phyloP scores from a whole-genome alignment of 2,113 vertebrate species.

The Alces alces region DNA sequence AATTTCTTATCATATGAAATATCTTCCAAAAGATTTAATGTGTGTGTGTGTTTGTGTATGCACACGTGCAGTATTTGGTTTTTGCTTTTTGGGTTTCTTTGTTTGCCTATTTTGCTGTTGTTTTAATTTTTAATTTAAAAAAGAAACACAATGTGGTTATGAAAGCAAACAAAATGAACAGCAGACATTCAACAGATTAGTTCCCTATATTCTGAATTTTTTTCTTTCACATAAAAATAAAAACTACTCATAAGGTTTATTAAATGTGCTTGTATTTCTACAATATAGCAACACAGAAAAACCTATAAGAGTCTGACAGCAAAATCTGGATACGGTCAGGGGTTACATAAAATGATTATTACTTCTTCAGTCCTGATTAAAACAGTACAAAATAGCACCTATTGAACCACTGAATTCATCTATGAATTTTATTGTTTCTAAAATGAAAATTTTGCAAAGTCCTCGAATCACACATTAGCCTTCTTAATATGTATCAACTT shows the following conservation, averaged over 20 bases:
- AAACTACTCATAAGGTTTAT: conserved; percentile 13
- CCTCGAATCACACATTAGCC: background rate
- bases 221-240: conserved; percentile 6
- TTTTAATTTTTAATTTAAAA: background rate
- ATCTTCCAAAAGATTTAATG: background rate
- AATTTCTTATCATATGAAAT: background rate
- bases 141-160: background rate
- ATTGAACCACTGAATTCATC: background rate
- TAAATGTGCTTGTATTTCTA: background rate
- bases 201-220: background rate
- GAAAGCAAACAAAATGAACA: conserved; percentile 47
- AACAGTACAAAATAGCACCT: background rate
- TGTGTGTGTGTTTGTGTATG: background rate
- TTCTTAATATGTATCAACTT: background rate
- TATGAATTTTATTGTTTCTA: background rate
- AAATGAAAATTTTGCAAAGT: background rate
- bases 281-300: background rate
- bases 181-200: background rate
- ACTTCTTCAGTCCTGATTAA: background rate
- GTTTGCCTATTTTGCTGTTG: background rate
- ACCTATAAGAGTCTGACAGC: background rate
- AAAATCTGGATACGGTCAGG: background rate
- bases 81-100: background rate
- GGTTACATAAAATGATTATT: background rate
- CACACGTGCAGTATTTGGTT: background rate